Conservation (phyloP, 2,113 vertebrate genomes). For the Hucho hucho region DNA sequence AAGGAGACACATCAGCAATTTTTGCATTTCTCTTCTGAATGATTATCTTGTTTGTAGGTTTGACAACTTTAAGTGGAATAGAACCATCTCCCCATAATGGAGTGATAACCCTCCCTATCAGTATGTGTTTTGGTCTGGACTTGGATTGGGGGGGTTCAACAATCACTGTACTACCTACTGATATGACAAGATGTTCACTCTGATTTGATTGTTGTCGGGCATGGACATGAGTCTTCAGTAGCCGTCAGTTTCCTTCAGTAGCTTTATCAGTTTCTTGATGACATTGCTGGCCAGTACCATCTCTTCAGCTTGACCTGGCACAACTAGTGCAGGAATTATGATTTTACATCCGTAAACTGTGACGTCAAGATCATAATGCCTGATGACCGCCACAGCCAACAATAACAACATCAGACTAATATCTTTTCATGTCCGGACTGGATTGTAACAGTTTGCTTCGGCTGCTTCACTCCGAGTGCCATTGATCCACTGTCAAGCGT, state of each 20-base stretch:
- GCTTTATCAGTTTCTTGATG: conserved; percentile 18
- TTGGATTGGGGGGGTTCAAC: conserved; percentile 10
- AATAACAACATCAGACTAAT: conserved; percentile 5
- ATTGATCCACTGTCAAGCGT: too few relatives aligned
- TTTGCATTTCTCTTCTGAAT: too few relatives aligned
- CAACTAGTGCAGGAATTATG: conserved; percentile 16
- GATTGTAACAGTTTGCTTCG: too few relatives aligned
- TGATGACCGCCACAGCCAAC: conserved; percentile 22
- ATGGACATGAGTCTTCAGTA: conserved; percentile 28
- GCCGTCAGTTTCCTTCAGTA: conserved; percentile 3
- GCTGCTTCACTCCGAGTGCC: too few relatives aligned
- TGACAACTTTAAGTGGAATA: too few relatives aligned
- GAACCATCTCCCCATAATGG: conserved; percentile 27
- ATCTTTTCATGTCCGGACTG: not conserved
- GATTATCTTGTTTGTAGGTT: too few relatives aligned
- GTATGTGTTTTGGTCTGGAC: conserved; percentile 2
- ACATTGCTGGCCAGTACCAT: conserved; percentile 28
- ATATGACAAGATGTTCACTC: not conserved
- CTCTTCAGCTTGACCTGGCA: conserved; percentile 28
- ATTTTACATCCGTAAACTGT: conserved; percentile 34
- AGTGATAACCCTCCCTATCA: conserved; percentile 20
- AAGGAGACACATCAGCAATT: too few relatives aligned
- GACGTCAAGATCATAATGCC: conserved; percentile 15
- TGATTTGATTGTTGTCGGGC: not conserved
- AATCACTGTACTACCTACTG: conserved; percentile 28